These are phyloP conservation scores for Typhlichthys subterraneus DNA, from an alignment of 2,797 vertebrate genomes.

Conservation along the genomic window DNA sequence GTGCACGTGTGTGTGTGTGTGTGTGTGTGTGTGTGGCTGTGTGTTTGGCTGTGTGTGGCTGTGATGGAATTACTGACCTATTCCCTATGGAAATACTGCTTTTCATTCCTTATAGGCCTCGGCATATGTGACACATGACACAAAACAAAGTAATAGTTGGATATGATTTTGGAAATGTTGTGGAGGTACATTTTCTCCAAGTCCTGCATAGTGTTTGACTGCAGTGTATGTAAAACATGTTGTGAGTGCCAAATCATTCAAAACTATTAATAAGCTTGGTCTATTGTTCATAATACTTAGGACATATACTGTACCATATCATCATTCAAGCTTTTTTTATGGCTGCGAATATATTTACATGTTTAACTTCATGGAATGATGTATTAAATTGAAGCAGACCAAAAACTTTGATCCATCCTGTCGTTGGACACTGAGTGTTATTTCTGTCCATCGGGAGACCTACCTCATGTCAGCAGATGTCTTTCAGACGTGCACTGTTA, in stretches of 20 bases:
- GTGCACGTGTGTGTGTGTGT: neutral
- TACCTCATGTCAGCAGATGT: slow-evolving; percentile 7
- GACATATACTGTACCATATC: slow-evolving; percentile 15
- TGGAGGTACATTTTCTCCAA: slow-evolving; percentile 3
- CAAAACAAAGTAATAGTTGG: slow-evolving; percentile 23
- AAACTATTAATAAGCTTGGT: too few species aligned
- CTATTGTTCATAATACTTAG: slow-evolving; percentile 41
- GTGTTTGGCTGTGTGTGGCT: slow-evolving; percentile 12
- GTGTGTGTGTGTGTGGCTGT: neutral
- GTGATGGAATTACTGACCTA: slow-evolving; percentile 53
- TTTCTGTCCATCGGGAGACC: slow-evolving; percentile 1
- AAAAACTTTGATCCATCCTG: neutral
- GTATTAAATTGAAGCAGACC: slow-evolving; percentile 15
- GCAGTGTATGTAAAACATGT: neutral
- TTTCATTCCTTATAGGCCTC: slow-evolving; percentile 17
- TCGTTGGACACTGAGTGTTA: neutral
- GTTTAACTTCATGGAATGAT: slow-evolving; percentile 35
- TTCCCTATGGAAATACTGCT: slow-evolving; percentile 30
- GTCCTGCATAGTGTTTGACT: neutral
- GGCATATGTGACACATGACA: slow-evolving; percentile 24
- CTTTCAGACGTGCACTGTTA: neutral
- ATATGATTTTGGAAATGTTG: slow-evolving; percentile 27
- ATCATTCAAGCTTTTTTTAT: slow-evolving; percentile 6
- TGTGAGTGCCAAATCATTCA: neutral
- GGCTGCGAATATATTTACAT: slow-evolving; percentile 34